A percentile compares a stretch with the other conserved stretches of the same genome.
These are phyloP conservation scores for Drosophila kokeensis DNA, from an alignment of 2,888 invertebrate genomes.

Conservation along the genomic window DNA sequence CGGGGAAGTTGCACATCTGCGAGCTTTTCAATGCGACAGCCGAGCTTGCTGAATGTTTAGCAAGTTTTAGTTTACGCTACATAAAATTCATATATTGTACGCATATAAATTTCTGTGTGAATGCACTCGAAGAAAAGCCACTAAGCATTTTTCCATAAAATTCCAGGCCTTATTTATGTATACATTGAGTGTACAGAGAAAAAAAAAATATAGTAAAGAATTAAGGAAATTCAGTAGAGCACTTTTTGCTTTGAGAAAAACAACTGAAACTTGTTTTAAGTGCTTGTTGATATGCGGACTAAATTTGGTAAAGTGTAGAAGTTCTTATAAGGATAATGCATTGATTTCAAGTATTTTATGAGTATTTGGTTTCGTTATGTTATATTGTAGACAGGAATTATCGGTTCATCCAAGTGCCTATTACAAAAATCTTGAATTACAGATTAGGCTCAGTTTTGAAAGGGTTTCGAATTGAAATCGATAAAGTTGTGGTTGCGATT, in stretches of 20 bases:
- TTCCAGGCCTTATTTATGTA: background rate
- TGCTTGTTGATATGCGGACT: background rate
- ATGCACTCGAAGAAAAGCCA: background rate
- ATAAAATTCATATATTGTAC: slow-evolving; percentile 58
- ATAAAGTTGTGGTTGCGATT: background rate
- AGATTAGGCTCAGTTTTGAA: background rate
- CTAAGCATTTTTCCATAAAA: background rate
- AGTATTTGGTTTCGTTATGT: background rate
- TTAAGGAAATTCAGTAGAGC: background rate
- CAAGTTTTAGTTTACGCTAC: slow-evolving; percentile 66
- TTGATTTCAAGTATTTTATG: background rate
- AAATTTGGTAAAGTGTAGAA: background rate
- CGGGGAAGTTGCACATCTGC: slow-evolving; percentile 25
- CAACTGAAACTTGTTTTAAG: background rate
- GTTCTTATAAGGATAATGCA: background rate
- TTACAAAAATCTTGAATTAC: accelerated
- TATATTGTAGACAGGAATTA: background rate
- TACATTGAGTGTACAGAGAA: background rate
- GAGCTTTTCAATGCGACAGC: slow-evolving; percentile 69
- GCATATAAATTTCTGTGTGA: slow-evolving; percentile 19
- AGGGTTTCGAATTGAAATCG: background rate
- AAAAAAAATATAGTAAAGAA: background rate
- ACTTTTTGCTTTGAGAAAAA: background rate
- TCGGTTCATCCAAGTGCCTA: background rate
- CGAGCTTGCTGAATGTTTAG: slow-evolving; percentile 61